Evolutionary conservation across 2,797 vertebrate genomes (phyloP).

Genomic region (Monodelphis domestica): DNA sequence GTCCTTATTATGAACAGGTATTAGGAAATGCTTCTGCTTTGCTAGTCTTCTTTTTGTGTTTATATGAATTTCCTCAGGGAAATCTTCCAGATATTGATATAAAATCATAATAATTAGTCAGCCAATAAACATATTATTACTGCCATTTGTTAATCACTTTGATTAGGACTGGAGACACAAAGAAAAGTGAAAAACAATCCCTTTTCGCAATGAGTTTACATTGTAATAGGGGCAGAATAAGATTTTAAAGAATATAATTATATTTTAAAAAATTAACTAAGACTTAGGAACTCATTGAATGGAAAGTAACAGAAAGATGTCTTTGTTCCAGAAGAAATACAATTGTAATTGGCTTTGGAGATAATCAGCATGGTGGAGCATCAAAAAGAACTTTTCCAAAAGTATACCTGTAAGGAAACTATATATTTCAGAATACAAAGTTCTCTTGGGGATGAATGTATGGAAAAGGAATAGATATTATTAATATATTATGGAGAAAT

Average conservation of each 20-base stretch:
- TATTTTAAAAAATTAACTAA: not conserved
- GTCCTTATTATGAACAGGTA: not conserved
- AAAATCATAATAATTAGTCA: not conserved
- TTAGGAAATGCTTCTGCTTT: not conserved
- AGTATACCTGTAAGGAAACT: too few relatives aligned
- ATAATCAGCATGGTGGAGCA: too few relatives aligned
- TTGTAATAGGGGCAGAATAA: not conserved
- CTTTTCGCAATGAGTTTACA: not conserved
- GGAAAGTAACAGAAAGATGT: not conserved
- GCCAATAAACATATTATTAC: not conserved
- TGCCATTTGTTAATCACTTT: not conserved
- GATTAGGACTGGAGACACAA: not conserved
- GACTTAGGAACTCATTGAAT: not conserved
- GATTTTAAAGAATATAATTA: not conserved
- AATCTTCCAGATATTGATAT: not conserved
- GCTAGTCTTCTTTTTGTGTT: not conserved
- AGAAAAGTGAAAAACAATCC: not conserved
- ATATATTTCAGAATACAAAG: too few relatives aligned
- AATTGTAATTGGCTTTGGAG: too few relatives aligned
- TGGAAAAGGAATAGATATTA: too few relatives aligned
- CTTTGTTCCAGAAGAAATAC: not conserved
- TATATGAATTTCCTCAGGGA: not conserved
- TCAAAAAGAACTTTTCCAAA: too few relatives aligned
- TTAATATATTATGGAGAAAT: too few relatives aligned
- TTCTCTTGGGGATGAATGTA: too few relatives aligned